Evolutionary conservation across 2,797 vertebrate species (phyloP).

Genomic region (Australoheros facetus): DNA sequence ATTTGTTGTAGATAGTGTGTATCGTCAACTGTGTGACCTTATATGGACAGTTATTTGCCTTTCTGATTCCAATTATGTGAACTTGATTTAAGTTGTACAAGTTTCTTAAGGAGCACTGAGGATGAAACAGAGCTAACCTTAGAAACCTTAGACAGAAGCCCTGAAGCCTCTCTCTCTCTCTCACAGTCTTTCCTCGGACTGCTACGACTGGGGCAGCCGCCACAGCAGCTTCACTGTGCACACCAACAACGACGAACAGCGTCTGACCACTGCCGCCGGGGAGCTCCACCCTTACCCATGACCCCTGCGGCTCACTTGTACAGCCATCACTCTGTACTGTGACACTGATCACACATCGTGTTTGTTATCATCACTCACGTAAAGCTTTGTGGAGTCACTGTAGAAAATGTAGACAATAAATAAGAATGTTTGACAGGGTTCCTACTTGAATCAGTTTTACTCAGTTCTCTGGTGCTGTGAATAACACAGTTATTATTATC

Average conservation of each 20-base stretch:
- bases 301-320: slow-evolving; percentile 31
- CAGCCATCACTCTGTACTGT: slow-evolving; percentile 55
- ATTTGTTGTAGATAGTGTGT: no score
- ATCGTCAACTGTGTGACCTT: neutral
- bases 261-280: slow-evolving; percentile 72
- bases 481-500: neutral
- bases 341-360: slow-evolving; percentile 24
- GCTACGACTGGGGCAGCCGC: slow-evolving; percentile 86
- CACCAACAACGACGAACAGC: slow-evolving; percentile 79
- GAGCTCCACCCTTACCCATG: slow-evolving; percentile 78
- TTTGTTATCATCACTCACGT: slow-evolving; percentile 10
- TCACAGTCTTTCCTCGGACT: slow-evolving; percentile 84
- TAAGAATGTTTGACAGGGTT: neutral
- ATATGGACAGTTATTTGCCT: neutral
- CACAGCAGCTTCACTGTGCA: slow-evolving; percentile 87
- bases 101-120: neutral
- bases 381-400: neutral
- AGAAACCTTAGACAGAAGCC: neutral
- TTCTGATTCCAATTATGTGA: no score
- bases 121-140: neutral
- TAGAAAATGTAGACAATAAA: neutral
- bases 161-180: neutral
- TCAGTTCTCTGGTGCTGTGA: neutral
- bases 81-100: neutral
- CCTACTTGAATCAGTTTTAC: neutral